These are phyloP conservation scores for Pantelozetes paolii DNA, from an alignment of 2,888 invertebrate species.

Conservation along the genomic window DNA sequence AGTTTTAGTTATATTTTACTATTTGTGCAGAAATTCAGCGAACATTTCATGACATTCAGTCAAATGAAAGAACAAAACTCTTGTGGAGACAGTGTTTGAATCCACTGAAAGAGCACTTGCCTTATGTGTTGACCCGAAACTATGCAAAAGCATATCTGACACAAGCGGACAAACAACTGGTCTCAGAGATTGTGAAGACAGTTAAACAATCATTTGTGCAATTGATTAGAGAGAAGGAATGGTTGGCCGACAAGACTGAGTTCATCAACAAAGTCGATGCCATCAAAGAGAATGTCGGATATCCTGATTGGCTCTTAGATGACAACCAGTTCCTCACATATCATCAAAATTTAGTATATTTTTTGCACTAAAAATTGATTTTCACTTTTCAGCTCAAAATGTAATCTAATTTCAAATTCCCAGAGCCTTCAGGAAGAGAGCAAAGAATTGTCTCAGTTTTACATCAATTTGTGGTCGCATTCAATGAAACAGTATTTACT, in stretches of 20 bases:
- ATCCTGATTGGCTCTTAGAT: conserved; percentile 42
- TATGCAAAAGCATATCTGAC: conserved; percentile 20
- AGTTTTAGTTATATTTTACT: conserved; percentile 18
- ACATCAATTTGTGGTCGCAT: conserved; percentile 8
- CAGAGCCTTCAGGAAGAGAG: not conserved
- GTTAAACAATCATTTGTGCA: conserved; percentile 34
- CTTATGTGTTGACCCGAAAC: conserved; percentile 26
- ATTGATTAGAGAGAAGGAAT: conserved; percentile 31
- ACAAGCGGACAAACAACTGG: not conserved
- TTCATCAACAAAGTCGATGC: conserved; percentile 28
- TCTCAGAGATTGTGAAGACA: not conserved
- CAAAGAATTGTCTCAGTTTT: not conserved
- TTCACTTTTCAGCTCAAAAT: no score
- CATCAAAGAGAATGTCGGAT: conserved; percentile 36
- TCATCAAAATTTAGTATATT: conserved; percentile 33
- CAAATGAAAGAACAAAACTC: conserved; percentile 29
- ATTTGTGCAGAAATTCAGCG: conserved; percentile 25
- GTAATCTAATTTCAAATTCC: not conserved
- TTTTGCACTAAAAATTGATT: not conserved
- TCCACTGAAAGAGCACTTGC: conserved; percentile 29
- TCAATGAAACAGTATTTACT: conserved; percentile 3
- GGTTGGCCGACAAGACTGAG: conserved; percentile 28
- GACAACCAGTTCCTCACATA: conserved; percentile 23
- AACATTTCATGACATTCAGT: conserved; percentile 38
- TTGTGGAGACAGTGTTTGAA: conserved; percentile 37